Evolutionary conservation across 2,113 vertebrate species (phyloP), one percentile per base, ranked within the genome.

Genomic region (Mola mola): DNA sequence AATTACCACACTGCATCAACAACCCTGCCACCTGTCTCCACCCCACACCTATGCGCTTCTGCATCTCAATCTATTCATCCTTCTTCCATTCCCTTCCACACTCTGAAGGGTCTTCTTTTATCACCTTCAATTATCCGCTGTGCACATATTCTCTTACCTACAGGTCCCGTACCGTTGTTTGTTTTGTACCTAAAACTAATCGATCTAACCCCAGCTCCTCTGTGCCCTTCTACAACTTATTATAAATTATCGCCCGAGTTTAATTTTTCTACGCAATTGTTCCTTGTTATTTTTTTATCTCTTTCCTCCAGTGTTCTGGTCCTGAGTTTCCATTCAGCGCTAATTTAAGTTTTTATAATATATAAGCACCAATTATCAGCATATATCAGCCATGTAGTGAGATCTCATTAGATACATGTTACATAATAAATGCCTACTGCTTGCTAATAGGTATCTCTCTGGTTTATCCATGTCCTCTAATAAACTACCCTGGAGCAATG

Each of bases 121-220:
- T 83, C 82, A 81, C 81, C 66, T 87, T 81, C 81, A 85, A 89
- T 92, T 86, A 88, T 72, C 40, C 5, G 40, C 19, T 40, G 55
- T 51, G 46, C 74, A 77, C 73, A 75, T 65, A 65, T 66, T 66
- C 38, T 29, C 38, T 63, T 66, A 43, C 75, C 66, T 31, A 21
- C 69, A 22, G 58, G 26, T 31, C 41, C 55, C 15, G 0, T 33
- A 52, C 29, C n/a, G 21, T 48, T 59, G 58, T 82, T 77, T 78
- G 69, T 82, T 51, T 71, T 55, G 40, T 56, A 64, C 72, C 71
- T 83, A 21, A 40, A 52, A 41, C 73, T 59, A 34, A 38, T 64
- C 55, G 29, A 66, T 70, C 80, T 75, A 53, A 64, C 20, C 58
- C 70, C 56, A 43, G 28, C 58, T 73, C 52, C 58, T 46, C 60